phyloP scores from a whole-genome alignment of 2,113 vertebrate species.

The Cryptomyrus ogoouensis region DNA sequence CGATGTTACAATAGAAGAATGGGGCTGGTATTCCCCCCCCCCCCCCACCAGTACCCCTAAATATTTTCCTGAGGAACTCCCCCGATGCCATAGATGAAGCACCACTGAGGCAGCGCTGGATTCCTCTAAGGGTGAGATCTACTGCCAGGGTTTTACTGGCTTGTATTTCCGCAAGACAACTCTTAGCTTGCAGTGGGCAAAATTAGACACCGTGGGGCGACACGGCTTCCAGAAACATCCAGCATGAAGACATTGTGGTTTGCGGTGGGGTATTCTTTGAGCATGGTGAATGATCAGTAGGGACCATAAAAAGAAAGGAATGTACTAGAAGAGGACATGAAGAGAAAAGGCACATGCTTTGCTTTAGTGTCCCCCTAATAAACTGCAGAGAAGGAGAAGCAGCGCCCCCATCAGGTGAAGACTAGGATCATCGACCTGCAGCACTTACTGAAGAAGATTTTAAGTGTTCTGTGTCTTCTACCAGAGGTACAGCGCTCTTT shows the following conservation, averaged over 20 bases:
- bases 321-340: background rate
- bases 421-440: background rate
- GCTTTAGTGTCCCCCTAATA: background rate
- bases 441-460: background rate
- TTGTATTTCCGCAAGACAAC: background rate
- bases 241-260: background rate
- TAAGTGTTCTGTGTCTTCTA: background rate
- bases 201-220: background rate
- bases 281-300: background rate
- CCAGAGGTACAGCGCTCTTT: background rate
- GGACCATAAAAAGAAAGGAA: background rate
- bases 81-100: background rate
- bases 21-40: background rate
- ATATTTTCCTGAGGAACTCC: constrained; percentile 8
- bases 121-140: background rate
- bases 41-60: background rate
- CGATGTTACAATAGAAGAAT: background rate
- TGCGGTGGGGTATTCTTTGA: background rate
- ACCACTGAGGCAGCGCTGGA: background rate
- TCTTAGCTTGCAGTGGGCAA: background rate
- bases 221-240: background rate
- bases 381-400: background rate
- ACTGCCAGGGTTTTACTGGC: background rate
- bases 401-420: background rate
- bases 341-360: background rate